Conservation (phyloP, 2,797 vertebrate genomes). For the Zenarchopterus dispar region DNA sequence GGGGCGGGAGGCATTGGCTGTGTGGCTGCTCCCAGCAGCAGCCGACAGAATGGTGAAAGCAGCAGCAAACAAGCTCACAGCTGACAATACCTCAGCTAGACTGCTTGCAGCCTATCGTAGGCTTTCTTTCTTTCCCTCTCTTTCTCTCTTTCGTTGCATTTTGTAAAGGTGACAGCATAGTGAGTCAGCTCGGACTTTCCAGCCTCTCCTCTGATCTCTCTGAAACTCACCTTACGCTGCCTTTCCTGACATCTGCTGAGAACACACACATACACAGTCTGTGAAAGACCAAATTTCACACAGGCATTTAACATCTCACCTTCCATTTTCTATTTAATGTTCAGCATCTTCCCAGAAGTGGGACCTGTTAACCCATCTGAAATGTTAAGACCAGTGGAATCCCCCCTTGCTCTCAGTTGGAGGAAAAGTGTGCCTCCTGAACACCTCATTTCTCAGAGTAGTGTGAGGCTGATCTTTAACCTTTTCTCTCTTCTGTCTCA, state of each 20-base stretch:
- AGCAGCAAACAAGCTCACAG: conserved; percentile 54
- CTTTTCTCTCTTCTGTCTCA: conserved; percentile 55
- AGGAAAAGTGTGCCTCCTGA: conserved; percentile 40
- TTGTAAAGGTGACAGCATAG: conserved; percentile 58
- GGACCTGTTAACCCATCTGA: conserved; percentile 10
- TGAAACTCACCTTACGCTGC: conserved; percentile 41
- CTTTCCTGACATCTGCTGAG: conserved; percentile 61
- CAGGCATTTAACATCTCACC: conserved; percentile 60
- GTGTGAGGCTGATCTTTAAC: conserved; percentile 67
- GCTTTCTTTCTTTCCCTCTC: background rate
- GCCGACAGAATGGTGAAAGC: conserved; percentile 54
- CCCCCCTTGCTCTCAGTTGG: conserved; percentile 2
- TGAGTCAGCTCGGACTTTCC: conserved; percentile 80
- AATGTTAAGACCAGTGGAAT: conserved; percentile 50
- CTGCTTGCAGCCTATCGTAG: conserved; percentile 16
- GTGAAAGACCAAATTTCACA: conserved; percentile 50
- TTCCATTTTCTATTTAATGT: conserved; percentile 43
- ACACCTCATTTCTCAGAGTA: conserved; percentile 63
- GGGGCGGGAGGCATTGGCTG: conserved; percentile 3
- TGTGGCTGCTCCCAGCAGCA: conserved; percentile 44
- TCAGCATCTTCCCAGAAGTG: conserved; percentile 51
- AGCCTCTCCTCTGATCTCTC: conserved; percentile 62
- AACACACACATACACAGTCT: conserved; percentile 26
- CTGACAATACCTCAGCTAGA: conserved; percentile 54
- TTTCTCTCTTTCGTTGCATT: conserved; percentile 28